Percentiles rank a stretch among this genome's conserved stretches.
phyloP scores from a whole-genome alignment of 2,113 vertebrate genomes.

The Microcebus lehilahytsara region DNA sequence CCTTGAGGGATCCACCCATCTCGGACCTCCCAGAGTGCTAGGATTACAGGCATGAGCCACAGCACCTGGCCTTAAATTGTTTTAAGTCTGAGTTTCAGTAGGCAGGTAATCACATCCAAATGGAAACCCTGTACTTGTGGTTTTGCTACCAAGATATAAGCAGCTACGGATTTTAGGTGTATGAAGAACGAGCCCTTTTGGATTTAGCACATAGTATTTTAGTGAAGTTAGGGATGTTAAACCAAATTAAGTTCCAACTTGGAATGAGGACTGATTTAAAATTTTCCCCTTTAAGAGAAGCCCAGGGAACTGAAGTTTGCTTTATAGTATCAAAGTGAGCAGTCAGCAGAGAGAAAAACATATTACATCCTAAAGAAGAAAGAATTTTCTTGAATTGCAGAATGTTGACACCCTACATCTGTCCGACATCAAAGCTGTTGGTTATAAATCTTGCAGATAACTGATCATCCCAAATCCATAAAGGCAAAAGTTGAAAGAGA shows the following conservation, averaged over 20 bases:
- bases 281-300: conserved; percentile 32
- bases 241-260: background rate
- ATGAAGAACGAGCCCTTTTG: background rate
- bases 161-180: background rate
- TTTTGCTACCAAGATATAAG: background rate
- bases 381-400: conserved; percentile 46
- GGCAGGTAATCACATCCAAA: background rate
- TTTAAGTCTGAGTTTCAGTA: background rate
- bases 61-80: background rate
- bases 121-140: background rate
- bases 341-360: conserved; percentile 35
- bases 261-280: conserved; percentile 5
- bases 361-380: conserved; percentile 15
- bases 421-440: conserved; percentile 45
- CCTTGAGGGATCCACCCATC: too few species aligned
- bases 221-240: background rate
- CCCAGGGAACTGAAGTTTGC: background rate
- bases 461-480: conserved; percentile 60
- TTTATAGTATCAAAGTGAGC: conserved; percentile 10
- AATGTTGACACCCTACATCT: conserved; percentile 53
- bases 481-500: conserved; percentile 67
- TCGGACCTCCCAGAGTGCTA: too few species aligned
- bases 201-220: background rate
- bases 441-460: conserved; percentile 73
- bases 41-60: too few species aligned